Percentiles rank a stretch among this genome's conserved stretches.
These are phyloP conservation scores for Perizoma flavofasciatum DNA, from an alignment of 2,888 invertebrate genomes.

Conservation along the genomic window DNA sequence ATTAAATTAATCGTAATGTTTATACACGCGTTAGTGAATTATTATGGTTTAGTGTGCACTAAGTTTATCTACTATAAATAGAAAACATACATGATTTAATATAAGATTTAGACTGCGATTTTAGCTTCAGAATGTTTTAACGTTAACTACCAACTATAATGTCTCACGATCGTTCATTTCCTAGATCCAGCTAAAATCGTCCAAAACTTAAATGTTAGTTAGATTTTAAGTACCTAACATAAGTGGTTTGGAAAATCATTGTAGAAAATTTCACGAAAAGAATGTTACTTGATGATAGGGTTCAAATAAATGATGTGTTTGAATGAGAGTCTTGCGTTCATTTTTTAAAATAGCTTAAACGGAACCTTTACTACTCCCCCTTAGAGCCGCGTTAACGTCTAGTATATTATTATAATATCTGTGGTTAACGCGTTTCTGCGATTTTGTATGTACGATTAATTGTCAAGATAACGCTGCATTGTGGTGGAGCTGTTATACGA, in stretches of 20 bases:
- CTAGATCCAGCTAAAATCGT: constrained; percentile 60
- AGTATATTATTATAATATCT: too few relatives aligned
- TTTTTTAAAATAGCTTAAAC: constrained; percentile 32
- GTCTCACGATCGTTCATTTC: constrained; percentile 14
- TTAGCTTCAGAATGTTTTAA: constrained; percentile 50
- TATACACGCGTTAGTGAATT: constrained; percentile 82
- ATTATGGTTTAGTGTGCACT: constrained; percentile 68
- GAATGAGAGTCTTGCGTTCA: constrained; percentile 57
- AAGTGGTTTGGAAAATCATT: constrained; percentile 77
- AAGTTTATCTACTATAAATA: constrained; percentile 50
- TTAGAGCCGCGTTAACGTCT: too few relatives aligned
- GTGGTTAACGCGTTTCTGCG: too few relatives aligned
- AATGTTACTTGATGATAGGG: constrained; percentile 73
- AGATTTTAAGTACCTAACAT: constrained; percentile 63
- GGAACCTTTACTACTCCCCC: too few relatives aligned
- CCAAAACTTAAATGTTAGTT: constrained; percentile 69
- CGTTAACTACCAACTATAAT: constrained; percentile 42
- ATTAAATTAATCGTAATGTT: constrained; percentile 82
- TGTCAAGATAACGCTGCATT: too few relatives aligned
- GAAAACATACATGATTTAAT: constrained; percentile 51
- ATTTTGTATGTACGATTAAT: too few relatives aligned
- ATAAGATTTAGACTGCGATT: constrained; percentile 55
- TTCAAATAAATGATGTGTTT: constrained; percentile 75
- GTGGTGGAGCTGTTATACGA: too few relatives aligned
- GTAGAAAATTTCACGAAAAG: constrained; percentile 67